Base-by-base conservation (phyloP, 2,113 vertebrate genomes). In the Plecotus auritus region DNA sequence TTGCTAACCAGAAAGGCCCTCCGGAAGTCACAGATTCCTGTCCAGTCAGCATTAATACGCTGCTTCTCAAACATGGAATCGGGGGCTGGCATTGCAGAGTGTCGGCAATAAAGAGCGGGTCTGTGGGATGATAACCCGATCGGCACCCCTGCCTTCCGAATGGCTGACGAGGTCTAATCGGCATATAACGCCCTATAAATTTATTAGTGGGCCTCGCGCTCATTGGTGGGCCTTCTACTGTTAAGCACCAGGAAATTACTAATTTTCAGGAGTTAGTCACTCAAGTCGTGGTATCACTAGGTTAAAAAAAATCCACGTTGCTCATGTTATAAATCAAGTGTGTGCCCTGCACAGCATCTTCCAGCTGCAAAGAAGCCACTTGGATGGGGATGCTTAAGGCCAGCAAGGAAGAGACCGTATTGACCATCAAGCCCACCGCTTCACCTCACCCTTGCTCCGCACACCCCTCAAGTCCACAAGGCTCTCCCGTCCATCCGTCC, bases 141-240 rank as follows among this genome's bases (percentile, higher is more conserved):
- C 93, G 97, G 97, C 94, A 37, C 76, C 42, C 16, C 90, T 96
- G 97, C 97, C 95, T 97, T 97, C 93, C 66, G 90, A 92, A 96
- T 92, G 96, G 97, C 96, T 97, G 95, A 77, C 45, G 80, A 86
- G 94, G 73, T 94, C 98, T 98, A 98, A 98, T 97, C 98, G 98
- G 97, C 98, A 96, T 96, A 97, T 97, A 98, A 98, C 95, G 96
- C 98, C 95, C 98, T 98, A 98, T 98, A 98, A 98, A 98, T 98
- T 98, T 98, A 98, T 98, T 97, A 98, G 97, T 66, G 30, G 74
- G 92, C 93, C 72, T 91, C 66, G 72, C 95, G 96, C 97, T 95
- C 96, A 97, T 98, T 98, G 98, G 98, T 16, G 20, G 96, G 61
- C 83, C 54, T 91, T 93, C 93, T 93, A 61, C 94, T 97, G 97